phyloP scores from a whole-genome alignment of 2,797 vertebrate genomes.

The Cynopterus sphinx region DNA sequence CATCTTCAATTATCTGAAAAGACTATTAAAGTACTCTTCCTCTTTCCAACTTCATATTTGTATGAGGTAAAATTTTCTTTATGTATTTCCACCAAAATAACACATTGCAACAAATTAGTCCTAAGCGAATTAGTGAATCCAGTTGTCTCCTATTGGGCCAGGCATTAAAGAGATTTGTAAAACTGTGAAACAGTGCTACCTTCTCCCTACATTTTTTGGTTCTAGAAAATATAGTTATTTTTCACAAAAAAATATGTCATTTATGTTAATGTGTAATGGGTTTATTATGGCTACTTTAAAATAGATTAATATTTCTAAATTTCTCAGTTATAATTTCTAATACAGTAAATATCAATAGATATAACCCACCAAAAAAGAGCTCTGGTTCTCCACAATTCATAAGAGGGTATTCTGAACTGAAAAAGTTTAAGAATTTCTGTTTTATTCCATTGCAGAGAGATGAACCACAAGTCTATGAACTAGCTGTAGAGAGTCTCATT shows the following conservation, averaged over 20 bases:
- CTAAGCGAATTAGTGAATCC: not conserved
- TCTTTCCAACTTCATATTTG: not conserved
- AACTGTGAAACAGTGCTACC: not conserved
- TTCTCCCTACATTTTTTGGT: not conserved
- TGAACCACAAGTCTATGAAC: not conserved
- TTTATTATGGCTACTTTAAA: not conserved
- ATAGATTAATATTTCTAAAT: not conserved
- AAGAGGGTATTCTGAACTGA: not conserved
- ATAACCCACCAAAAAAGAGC: not conserved
- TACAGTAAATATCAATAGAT: not conserved
- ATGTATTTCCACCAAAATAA: not conserved
- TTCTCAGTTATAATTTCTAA: constrained; percentile 1
- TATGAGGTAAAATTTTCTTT: not conserved
- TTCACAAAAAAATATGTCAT: not conserved
- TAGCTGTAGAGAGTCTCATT: not conserved
- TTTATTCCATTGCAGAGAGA: not conserved
- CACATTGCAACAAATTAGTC: not conserved
- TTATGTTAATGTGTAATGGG: not conserved
- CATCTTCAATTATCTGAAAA: not conserved
- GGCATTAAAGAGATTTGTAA: not conserved
- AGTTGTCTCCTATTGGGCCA: not conserved
- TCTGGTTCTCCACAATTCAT: not conserved
- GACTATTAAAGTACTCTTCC: not conserved
- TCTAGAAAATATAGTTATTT: not conserved
- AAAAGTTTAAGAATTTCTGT: not conserved